Percentiles rank a stretch among this genome's conserved stretches.
phyloP scores from a whole-genome alignment of 2,113 vertebrate species.

The Hiodon tergisus region DNA sequence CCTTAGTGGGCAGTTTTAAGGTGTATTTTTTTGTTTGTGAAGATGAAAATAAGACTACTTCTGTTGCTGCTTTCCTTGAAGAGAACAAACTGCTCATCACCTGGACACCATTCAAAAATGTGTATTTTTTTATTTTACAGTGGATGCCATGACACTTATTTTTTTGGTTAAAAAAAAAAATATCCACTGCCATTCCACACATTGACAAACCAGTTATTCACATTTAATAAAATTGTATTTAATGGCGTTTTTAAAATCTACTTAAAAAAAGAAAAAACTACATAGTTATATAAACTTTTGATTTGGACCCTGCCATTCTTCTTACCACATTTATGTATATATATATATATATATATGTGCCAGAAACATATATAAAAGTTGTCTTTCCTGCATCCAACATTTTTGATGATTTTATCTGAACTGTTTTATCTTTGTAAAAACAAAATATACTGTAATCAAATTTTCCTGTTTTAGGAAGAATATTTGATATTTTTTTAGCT shows the following conservation, averaged over 20 bases:
- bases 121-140: slow-evolving; percentile 23
- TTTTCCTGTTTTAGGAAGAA: slow-evolving; percentile 74
- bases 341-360: too few species aligned
- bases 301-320: neutral
- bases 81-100: slow-evolving; percentile 9
- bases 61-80: slow-evolving; percentile 13
- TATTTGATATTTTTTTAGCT: slow-evolving; percentile 71
- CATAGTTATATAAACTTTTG: neutral
- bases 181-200: slow-evolving; percentile 4
- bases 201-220: neutral
- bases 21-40: neutral
- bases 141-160: neutral
- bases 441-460: slow-evolving; percentile 66
- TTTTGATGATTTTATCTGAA: slow-evolving; percentile 54
- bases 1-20: neutral
- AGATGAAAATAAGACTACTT: neutral
- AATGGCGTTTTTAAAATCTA: neutral
- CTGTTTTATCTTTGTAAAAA: slow-evolving; percentile 70
- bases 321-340: too few species aligned
- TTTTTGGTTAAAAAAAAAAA: neutral
- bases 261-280: neutral
- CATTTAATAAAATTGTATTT: slow-evolving; percentile 13
- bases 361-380: too few species aligned
- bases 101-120: slow-evolving; percentile 14
- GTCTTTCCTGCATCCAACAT: too few species aligned